These are phyloP conservation scores for Emydocephalus ijimae DNA, from an alignment of 2,113 vertebrate genomes.

Conservation along the genomic window DNA sequence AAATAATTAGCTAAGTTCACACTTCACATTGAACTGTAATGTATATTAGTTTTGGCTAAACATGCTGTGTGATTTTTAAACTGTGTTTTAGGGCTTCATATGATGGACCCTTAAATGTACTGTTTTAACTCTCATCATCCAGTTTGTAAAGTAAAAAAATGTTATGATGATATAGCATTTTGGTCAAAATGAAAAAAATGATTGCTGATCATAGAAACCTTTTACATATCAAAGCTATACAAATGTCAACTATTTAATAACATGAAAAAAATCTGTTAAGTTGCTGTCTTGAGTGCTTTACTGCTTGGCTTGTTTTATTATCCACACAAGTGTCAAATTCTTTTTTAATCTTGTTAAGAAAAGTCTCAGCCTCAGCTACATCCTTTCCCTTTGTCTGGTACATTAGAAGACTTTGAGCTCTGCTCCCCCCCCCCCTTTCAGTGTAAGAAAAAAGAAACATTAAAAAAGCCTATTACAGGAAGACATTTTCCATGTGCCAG, in stretches of 20 bases:
- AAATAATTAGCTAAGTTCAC: neutral
- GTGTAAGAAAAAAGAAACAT: neutral
- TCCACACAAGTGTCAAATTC: neutral
- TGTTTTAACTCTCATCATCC: neutral
- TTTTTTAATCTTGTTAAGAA: neutral
- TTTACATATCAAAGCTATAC: neutral
- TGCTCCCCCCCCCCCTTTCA: neutral
- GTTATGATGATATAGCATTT: neutral
- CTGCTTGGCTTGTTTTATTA: neutral
- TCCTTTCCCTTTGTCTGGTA: neutral
- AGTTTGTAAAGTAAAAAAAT: neutral
- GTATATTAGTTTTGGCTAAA: neutral
- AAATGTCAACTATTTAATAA: neutral
- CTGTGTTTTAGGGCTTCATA: neutral
- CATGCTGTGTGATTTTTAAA: neutral
- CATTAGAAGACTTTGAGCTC: neutral
- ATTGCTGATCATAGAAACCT: no score
- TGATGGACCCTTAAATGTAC: neutral
- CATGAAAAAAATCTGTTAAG: no score
- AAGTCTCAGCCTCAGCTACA: neutral
- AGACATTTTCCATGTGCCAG: constrained; percentile 19
- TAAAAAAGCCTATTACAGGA: constrained; percentile 24
- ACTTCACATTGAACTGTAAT: neutral
- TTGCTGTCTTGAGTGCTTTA: neutral
- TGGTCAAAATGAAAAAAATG: neutral